phyloP scores from a whole-genome alignment of 2,888 invertebrate species.

The Acanthosepion pharaonis region DNA sequence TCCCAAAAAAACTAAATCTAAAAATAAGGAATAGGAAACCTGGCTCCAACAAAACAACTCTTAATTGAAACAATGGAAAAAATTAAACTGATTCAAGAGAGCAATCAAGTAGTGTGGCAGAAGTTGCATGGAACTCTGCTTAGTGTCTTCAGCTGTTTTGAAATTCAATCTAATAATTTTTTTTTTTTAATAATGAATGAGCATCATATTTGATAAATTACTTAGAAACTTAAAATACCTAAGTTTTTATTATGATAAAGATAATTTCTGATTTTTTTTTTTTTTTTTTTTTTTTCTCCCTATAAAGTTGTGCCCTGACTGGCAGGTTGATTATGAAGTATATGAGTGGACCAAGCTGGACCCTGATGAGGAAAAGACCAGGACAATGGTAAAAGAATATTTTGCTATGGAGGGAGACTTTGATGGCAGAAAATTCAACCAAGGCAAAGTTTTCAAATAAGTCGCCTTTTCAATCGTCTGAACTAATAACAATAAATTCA shows the following conservation, averaged over 20 bases:
- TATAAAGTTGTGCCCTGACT: slow-evolving; percentile 86
- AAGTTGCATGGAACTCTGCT: too few species aligned
- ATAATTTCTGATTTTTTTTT: slow-evolving; percentile 73
- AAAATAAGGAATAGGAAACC: too few species aligned
- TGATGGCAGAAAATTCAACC: slow-evolving; percentile 92
- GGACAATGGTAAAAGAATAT: slow-evolving; percentile 89
- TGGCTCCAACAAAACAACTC: too few species aligned
- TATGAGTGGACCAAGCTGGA: slow-evolving; percentile 97
- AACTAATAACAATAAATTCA: background rate
- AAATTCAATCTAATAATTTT: too few species aligned
- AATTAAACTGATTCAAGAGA: too few species aligned
- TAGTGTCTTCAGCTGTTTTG: background rate
- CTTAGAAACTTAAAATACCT: too few species aligned
- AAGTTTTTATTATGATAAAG: slow-evolving; percentile 57
- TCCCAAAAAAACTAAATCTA: too few species aligned
- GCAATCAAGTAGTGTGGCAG: too few species aligned
- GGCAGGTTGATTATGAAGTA: slow-evolving; percentile 97
- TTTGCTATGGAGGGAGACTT: slow-evolving; percentile 94
- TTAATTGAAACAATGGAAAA: too few species aligned
- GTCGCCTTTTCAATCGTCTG: background rate
- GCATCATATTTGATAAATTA: too few species aligned
- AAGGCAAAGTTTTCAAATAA: slow-evolving; percentile 99
- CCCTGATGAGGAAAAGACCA: slow-evolving; percentile 85
- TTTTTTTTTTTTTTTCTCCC: background rate
- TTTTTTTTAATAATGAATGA: too few species aligned